These are phyloP conservation scores for Diplodus sargus DNA, from an alignment of 2,797 vertebrate species.

Conservation along the genomic window DNA sequence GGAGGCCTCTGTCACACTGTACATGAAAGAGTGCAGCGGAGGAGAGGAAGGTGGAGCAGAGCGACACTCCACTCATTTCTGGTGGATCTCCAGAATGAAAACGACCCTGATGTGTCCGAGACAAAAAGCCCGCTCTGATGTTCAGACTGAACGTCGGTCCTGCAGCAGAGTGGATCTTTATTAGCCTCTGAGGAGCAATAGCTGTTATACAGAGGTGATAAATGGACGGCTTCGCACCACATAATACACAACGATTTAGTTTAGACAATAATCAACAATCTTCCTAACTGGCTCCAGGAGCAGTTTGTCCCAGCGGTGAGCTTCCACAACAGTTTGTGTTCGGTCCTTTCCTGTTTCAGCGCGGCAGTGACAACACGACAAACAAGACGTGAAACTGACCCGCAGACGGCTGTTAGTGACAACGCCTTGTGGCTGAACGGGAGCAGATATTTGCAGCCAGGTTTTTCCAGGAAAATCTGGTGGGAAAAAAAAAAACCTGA, in stretches of 20 bases:
- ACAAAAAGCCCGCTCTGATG: neutral
- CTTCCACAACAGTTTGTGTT: neutral
- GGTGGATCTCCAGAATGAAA: neutral
- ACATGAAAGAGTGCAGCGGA: conserved; percentile 13
- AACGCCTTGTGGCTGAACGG: neutral
- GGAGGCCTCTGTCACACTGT: conserved; percentile 50
- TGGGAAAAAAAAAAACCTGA: neutral
- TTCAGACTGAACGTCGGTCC: neutral
- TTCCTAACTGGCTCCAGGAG: no score
- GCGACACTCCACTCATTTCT: conserved; percentile 20
- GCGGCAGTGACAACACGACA: neutral
- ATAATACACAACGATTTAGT: neutral
- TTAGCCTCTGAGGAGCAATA: neutral
- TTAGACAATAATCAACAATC: neutral
- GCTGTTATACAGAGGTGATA: neutral
- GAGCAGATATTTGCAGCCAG: neutral
- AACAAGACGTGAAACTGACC: no score
- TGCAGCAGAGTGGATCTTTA: neutral
- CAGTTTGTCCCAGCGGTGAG: no score
- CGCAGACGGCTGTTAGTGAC: no score
- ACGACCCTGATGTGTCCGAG: neutral
- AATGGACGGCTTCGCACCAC: neutral
- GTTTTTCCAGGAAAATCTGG: neutral
- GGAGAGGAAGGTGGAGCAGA: neutral
- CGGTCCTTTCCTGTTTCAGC: neutral